Evolutionary conservation across 2,797 vertebrate genomes (phyloP), one percentile per base, ranked within the genome.

Genomic region (Hapalemur alaotrensis): DNA sequence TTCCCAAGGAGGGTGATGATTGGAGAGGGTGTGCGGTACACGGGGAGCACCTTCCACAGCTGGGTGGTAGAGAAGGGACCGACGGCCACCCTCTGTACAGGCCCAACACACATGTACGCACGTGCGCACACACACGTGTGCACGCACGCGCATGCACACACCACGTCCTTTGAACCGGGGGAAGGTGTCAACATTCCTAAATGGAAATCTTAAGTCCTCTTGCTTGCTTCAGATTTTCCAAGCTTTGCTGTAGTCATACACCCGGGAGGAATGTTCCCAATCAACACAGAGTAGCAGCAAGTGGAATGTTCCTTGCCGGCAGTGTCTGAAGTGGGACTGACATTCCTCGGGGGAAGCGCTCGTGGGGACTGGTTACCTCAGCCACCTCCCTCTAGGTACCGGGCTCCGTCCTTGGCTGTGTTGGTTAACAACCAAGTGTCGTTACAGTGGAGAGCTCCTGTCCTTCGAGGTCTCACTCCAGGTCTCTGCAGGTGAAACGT

Each of bases 371-470:
- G 75, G 88, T 96, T 97, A 96, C 97, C 95, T 97, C 82, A 43
- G 94, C 95, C 85, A 89, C 94, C 65, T 97, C 93, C 93, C 97
- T 97, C 73, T 83, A 92, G 96, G 84, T 90, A 76, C 89, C 28
- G 43, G 61, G 70, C 79, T 57, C 50, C 11, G 67, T 90, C 93
- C 92, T 95, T 41, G 73, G 86, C 89, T 97, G 67, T 86, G 96
- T 87, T 97, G 95, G 92, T 96, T 97, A 96, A 95, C 90, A 96
- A 97, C 93, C 89, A 97, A 91, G 65, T 78, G 92, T 89, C 0
- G 28, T 97, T 96, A 91, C 93, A 87, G 22, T 15, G 5, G 65
- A 91, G 63, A 57, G 43, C 65, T 93, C 61, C 52, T 70, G 91
- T 92, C 97, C 95, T 96, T 88, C 9, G 86, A 97, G 63, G 69